Base-by-base conservation (phyloP, 2,113 vertebrate species). In the Myotis brandtii region DNA sequence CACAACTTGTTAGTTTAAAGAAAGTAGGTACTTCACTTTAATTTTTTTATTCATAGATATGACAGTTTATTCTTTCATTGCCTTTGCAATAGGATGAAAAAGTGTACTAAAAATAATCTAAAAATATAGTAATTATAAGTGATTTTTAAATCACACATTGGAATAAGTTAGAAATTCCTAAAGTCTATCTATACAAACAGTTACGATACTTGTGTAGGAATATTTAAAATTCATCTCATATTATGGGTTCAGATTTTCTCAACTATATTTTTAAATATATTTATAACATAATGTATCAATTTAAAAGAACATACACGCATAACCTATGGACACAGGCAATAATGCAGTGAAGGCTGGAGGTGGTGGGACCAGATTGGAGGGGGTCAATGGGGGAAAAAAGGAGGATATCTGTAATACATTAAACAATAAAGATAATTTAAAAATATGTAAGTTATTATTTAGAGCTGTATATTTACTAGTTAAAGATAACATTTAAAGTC, bases 101-200 rank as follows among this genome's bases (percentile, higher is more conserved):
- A 89, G 20, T 37, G 14, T 81, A 5, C 46, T 54, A 52, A 46
- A 89, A 87, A 30, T 50, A 80, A 54, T 56, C 7, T 84, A 46
- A 94, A 75, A 75, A 43, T 27, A 40, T 6, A 69, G 20, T 87
- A 90, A 76, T 90, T 82, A 37, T 73, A n/a, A 96, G 8, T 88
- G 59, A 86, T n/a, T 86, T 96, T 96, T 73, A 86, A 82, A 83
- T 77, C 73, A 86, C 30, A 84, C 18, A 73, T n/a, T 83, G 52
- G 54, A 83, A 92, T 92, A 73, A 76, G 46, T 86, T 79, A 79
- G 64, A 34, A 86, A 86, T 79, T 86, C 14, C 9, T 92, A 59
- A 62, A 79, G 16, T 56, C 34, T 86, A 4, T 67, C 3, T 64
- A 16, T 66, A 73, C 25, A 64, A 10, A 67, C 1, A 93, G 83